Base-by-base conservation (phyloP, 2,888 invertebrate species). In the Ophioninae sp. region DNA sequence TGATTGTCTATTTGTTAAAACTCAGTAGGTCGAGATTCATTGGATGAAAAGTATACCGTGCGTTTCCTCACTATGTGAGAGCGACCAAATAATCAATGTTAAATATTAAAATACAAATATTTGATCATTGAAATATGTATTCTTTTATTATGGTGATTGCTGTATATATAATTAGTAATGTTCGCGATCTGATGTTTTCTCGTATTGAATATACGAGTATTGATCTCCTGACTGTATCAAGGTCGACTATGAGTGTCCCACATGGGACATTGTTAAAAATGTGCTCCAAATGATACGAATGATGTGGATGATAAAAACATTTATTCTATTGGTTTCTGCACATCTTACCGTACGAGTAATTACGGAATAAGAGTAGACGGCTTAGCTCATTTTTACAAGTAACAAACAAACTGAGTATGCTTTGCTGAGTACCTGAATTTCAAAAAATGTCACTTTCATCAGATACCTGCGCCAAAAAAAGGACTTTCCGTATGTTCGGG, bases 391-490 rank as follows among this genome's bases (percentile, higher is more conserved):
- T 21, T 59, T 41, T 21, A 68, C 50, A 3, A 89, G 84, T 6
- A 89, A 73, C 21, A 89, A 68, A 61, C 86, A 85, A 13, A 84
- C 82, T 1, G 89, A 86, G 67, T 89, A 89, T 0, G 89, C 86
- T 74, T 89, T 87, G 67, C 59, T 59, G 59, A 59, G 59, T 21
- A 59, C 20, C 59, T 59, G 21, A 86, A 88, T 23, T 89, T 62
- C 30, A 89, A 88, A 89, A 89, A 6, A 30, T 8, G 17, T 44
- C 20, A 73, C 0, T 20, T 59, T 56, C 13, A 0, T 17, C 7
- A 65, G 44, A 86, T 85, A 44, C 13, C 75, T 61, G 41, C 8
- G 6, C 3, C 44, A 44, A 23, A 44, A 59, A 20, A 57, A 8
- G 0, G 23, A 21, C 7, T 44, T 23, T 1, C 13, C 5, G 7